A percentile compares a stretch with the other conserved stretches of the same genome.
These are phyloP conservation scores for Marcusenius ussheri DNA, from an alignment of 2,113 vertebrate genomes.

Conservation along the genomic window DNA sequence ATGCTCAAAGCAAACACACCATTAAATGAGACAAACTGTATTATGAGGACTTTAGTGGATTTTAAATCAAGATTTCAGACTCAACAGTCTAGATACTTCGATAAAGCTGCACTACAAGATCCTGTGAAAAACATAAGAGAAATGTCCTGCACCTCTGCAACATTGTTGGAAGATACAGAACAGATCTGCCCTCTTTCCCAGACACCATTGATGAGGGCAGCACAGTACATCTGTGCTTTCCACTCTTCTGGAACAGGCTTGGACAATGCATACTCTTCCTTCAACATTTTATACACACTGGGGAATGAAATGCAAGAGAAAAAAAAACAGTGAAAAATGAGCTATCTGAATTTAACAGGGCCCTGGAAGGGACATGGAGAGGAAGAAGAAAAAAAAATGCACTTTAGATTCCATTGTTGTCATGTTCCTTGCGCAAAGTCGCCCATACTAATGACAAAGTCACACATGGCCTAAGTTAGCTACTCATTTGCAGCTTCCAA, in stretches of 20 bases:
- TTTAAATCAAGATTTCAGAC: neutral
- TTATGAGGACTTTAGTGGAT: neutral
- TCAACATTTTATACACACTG: slow-evolving; percentile 73
- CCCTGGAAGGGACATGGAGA: no score
- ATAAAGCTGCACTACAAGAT: neutral
- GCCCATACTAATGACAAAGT: no score
- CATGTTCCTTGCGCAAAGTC: no score
- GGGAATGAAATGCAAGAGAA: neutral
- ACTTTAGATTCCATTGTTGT: no score
- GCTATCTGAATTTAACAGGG: neutral
- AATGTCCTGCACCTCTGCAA: slow-evolving; percentile 63
- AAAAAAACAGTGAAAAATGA: neutral
- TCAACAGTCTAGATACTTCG: neutral
- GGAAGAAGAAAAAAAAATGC: no score
- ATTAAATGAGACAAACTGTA: neutral
- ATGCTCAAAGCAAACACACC: neutral
- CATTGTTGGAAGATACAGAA: slow-evolving; percentile 53
- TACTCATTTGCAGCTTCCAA: no score
- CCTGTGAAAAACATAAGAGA: neutral
- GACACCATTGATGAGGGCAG: slow-evolving; percentile 57
- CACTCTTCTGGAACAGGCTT: slow-evolving; percentile 58
- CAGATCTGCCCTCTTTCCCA: slow-evolving; percentile 78
- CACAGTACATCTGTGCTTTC: slow-evolving; percentile 71
- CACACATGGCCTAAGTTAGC: no score
- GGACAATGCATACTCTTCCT: slow-evolving; percentile 53